Base-by-base conservation (phyloP, 2,797 vertebrate species). In the Chromis chromis region DNA sequence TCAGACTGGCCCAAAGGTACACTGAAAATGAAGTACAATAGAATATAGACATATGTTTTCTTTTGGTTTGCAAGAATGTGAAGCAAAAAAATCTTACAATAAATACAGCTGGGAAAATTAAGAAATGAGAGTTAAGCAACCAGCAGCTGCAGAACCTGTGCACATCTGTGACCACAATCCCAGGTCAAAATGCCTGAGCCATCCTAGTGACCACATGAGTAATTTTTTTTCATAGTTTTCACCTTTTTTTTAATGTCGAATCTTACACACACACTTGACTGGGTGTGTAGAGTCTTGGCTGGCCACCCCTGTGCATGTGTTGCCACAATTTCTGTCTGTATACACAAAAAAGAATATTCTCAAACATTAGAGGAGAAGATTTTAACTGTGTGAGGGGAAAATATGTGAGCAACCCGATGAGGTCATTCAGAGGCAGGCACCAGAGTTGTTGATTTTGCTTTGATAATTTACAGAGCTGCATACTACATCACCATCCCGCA, bases 391-490 rank as follows among this genome's bases (percentile, higher is more conserved):
- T 10, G 16, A 36, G 2, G 24, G 25, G 14, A 31, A 54, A 40
- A 39, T 53, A 40, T 54, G 17, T 17, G 46, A 56, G 28, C 28
- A 39, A 64, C 46, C 40, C 31, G 66, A 22, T 49, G 64, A 55
- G 48, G 48, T 36, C 42, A 49, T 49, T 31, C 17, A 56, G 19
- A 52, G 21, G 21, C 44, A 53, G 64, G 25, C 54, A 44, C 11
- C 22, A 52, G 55, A 78, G 61, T 65, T 1, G 14, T 31, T 76
- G 53, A 75, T 65, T 57, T 56, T 21, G 42, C 10, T 61, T 31
- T 68, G 40, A 25, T 71, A 33, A 77, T 81, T 75, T 33, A 71
- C 54, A 76, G 63, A 73, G 44, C 31, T 69, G n/a, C 22, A 31
- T 27, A 31, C 28, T 70, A 28, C 53, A 54, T 65, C 54, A 71